Evolutionary conservation across 2,797 vertebrate genomes (phyloP), one percentile per base, ranked within the genome.

Genomic region (Botia almorhae): DNA sequence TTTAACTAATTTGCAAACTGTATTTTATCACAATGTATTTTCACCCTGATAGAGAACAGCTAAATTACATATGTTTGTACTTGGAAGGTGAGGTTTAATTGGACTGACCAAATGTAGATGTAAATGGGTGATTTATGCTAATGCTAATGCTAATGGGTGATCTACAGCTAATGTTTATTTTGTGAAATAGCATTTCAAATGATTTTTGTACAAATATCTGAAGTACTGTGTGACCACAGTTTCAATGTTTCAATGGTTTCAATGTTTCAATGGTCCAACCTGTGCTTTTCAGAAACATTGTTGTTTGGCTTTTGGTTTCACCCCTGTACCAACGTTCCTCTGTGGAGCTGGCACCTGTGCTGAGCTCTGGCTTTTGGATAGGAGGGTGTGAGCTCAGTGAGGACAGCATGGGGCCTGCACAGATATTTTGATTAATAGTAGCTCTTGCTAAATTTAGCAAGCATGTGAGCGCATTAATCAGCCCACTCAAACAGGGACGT

Each of bases 401-500:
- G 78, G 74, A 73, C 23, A 12, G 81, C 81, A 89, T 85, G 87
- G 87, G 74, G 63, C 85, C 87, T 85, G 81, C 88, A 85, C 82
- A 86, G 82, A 88, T 82, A 84, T 87, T 89, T 90, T 92, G 91
- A 93, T 91, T 91, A 87, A 88, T 88, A 89, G 88, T 82, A 85
- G 85, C 87, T 81, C 68, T 1, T 64, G 87, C 91, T 93, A 94
- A 90, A 90, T 93, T 93, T 94, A 93, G 93, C 85, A 65, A 72
- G 51, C 90, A 89, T 90, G 88, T 89, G 89, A 92, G 87, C 29
- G 63, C 88, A 84, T 93, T 90, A 84, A 87, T 90, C 89, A 88
- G 87, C 86, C 68, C 84, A 87, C 86, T 87, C 81, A 88, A 83
- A 87, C 72, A 80, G 82, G 87, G 88, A 89, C 84, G 86, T 53